Conservation (phyloP, 2,797 vertebrate genomes). For the Peromyscus eremicus region DNA sequence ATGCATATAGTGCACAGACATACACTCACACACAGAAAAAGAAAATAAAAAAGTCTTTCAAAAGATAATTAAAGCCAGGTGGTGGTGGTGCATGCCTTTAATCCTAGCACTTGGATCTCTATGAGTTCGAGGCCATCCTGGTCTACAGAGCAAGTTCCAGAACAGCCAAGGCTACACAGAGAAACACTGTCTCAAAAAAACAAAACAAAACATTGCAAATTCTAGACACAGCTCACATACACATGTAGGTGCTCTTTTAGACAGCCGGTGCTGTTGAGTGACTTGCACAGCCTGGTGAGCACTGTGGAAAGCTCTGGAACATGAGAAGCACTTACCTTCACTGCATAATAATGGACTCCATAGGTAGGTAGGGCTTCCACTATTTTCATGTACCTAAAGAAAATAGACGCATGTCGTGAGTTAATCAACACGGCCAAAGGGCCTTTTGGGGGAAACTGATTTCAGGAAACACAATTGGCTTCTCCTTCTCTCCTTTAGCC, state of each 20-base stretch:
- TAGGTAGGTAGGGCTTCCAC: constrained; percentile 97
- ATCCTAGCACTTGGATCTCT: background rate
- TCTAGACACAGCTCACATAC: background rate
- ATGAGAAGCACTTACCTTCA: constrained; percentile 92
- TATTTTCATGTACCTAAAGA: constrained; percentile 96
- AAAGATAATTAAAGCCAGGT: background rate
- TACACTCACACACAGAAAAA: background rate
- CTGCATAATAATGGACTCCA: constrained; percentile 99
- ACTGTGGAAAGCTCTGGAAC: constrained; percentile 14
- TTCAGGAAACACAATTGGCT: background rate
- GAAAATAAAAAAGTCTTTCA: background rate
- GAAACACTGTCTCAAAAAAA: background rate
- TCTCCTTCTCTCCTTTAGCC: background rate
- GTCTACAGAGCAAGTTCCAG: background rate
- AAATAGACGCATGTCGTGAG: constrained; percentile 58
- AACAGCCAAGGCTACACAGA: background rate
- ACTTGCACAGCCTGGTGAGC: background rate
- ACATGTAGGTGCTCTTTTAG: background rate
- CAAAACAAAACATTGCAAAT: background rate
- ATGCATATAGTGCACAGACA: background rate
- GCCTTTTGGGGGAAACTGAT: background rate
- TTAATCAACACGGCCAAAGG: background rate
- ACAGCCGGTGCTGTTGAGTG: background rate
- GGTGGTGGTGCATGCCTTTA: background rate
- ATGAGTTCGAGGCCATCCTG: background rate